Base-by-base conservation (phyloP, 2,113 vertebrate species). In the Piaya cayana region DNA sequence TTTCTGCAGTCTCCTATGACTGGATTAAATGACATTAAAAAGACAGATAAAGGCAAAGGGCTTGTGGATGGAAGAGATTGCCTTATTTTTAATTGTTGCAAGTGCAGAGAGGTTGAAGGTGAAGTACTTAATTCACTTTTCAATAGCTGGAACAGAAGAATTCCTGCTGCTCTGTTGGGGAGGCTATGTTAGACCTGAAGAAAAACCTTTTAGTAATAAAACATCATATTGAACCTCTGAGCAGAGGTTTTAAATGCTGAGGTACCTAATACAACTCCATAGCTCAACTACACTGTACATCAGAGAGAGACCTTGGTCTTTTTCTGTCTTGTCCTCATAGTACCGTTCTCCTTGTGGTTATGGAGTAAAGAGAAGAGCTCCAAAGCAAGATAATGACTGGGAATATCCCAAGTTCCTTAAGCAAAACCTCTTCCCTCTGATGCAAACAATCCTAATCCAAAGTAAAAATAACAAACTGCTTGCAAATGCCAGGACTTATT, bases 41-140 rank as follows among this genome's bases (percentile, higher is more conserved):
- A 56, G 19, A 36, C 86, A 17, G 27, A 69, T 34, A 49, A 63
- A 58, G 58, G 76, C 23, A 21, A 21, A 89, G 7, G 30, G 37
- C 8, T 56, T 79, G 4, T 17, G 27, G 56, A 52, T 15, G 29
- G 27, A 55, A 71, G 18, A 39, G 8, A 10, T 21, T 59, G 30
- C 19, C 36, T 74, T 36, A 11, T 29, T 68, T 45, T 84, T 49
- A n/a, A 22, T 32, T 25, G 30, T 12, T 43, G 32, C 42, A n/a
- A 32, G 34, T 8, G 21, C 15, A 52, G 12, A 12, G 18, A 9
- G 7, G 42, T 15, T 53, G 82, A 39, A 0, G 2, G 36, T 39
- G 30, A 60, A 43, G 27, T 3, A 36, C 39, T 15, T 15, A 25
- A 29, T 7, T 10, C 16, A 26, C 25, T 21, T 53, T n/a, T 18